Evolutionary conservation across 2,113 vertebrate species (phyloP), one percentile per base, ranked within the genome.

Genomic region (Rostratula benghalensis): DNA sequence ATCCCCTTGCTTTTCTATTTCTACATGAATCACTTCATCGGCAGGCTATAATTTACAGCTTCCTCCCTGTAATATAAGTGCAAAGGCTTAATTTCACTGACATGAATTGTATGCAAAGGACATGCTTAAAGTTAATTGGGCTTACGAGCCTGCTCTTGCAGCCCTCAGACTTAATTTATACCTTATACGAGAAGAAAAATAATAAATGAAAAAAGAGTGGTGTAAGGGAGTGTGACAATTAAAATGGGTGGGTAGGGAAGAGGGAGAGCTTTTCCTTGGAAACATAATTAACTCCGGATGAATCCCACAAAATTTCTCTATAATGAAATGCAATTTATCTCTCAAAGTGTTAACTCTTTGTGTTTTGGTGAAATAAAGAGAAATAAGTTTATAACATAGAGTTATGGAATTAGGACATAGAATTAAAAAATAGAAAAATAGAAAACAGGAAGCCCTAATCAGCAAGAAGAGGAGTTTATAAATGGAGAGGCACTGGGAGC

Each of bases 1-100:
- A 35, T 69, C 28, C 28, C 13, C 21, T 79, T 91, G 27, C 21
- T 83, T 93, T 96, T 90, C 41, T 82, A 7, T 83, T 89, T 83
- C 69, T 71, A 53, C 37, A 76, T 53, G 6, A 94, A 73, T 90
- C 83, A 73, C 16, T 91, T 70, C 27, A 89, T 75, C 3, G 48
- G 24, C 69, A 94, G 83, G 80, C 53, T 79, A 57, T 76, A 84
- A 94, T 95, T 95, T 83, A 64, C 71, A 81, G 48, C 46, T 81
- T 94, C 64, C 43, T 88, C 65, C 35, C 35, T 71, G 31, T 65
- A 89, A 94, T 41, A 18, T 13, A 86, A 90, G 53, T 59, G 50
- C 18, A 87, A 95, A 69, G 4, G 8, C 48, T 64, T 71, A 46
- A 78, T 90, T 93, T 95, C 77, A 80, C 64, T 93, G 85, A 77